These are phyloP conservation scores for Todiramphus chloris DNA, from an alignment of 2,113 vertebrate species.

Conservation along the genomic window DNA sequence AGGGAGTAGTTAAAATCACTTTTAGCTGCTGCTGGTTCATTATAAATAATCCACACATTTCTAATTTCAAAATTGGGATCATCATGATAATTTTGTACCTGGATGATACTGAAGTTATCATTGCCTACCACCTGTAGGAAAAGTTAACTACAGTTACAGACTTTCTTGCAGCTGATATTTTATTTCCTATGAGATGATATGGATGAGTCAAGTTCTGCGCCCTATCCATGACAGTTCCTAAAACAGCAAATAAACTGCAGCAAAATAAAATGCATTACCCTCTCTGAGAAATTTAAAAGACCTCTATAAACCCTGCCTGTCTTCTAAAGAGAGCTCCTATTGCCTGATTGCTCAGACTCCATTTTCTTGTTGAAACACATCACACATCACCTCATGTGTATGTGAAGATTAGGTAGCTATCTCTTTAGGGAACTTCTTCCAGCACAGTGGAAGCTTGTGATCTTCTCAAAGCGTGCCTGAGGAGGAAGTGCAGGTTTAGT, in stretches of 20 bases:
- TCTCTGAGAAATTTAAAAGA: background rate
- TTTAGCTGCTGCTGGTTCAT: background rate
- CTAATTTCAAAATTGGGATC: background rate
- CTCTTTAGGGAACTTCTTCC: background rate
- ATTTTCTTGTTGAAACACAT: background rate
- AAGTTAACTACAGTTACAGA: background rate
- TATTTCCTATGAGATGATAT: fast-evolving
- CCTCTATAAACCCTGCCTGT: background rate
- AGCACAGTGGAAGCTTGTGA: background rate
- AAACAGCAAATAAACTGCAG: background rate
- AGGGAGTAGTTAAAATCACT: background rate
- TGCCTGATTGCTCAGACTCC: background rate
- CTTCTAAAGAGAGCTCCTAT: background rate
- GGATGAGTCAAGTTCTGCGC: background rate
- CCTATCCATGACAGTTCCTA: background rate
- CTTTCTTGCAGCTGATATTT: background rate
- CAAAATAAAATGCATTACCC: background rate
- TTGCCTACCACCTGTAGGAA: background rate
- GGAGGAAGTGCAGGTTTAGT: background rate
- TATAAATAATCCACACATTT: background rate
- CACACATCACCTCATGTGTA: background rate
- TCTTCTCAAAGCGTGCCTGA: background rate
- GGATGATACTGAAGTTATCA: background rate
- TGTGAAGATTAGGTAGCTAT: background rate
- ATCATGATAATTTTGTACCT: background rate